phyloP scores from a whole-genome alignment of 2,888 invertebrate species.

The Sepiola atlantica region DNA sequence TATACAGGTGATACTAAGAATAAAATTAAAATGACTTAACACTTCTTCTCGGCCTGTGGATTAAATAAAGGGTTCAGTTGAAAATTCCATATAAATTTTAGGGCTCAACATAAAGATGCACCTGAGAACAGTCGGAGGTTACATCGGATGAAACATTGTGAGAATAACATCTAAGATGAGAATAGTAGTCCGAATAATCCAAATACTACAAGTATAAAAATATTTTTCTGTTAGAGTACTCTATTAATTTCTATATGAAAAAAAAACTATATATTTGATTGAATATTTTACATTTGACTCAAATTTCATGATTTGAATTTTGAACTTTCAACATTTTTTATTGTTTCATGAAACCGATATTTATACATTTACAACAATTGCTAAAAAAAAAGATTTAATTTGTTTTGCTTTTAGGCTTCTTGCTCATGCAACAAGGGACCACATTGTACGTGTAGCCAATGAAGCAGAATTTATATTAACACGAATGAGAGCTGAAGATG shows the following conservation, averaged over 20 bases:
- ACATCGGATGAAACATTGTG: no score
- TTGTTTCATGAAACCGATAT: background rate
- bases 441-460: constrained; percentile 98
- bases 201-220: background rate
- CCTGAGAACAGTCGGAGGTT: no score
- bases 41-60: no score
- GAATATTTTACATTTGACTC: background rate
- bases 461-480: constrained; percentile 99
- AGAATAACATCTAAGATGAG: no score
- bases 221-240: background rate
- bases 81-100: no score
- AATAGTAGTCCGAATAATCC: no score
- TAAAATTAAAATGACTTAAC: no score
- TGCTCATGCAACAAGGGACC: constrained; percentile 99
- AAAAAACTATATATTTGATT: background rate
- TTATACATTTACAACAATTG: background rate
- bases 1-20: no score
- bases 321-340: background rate
- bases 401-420: constrained; percentile 78
- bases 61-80: no score
- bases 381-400: background rate
- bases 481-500: constrained; percentile 98
- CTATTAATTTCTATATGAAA: background rate
- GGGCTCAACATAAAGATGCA: no score
- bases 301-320: background rate